These are phyloP conservation scores for Temnothorax rugatulus DNA, from an alignment of 2,888 invertebrate species.

Conservation along the genomic window DNA sequence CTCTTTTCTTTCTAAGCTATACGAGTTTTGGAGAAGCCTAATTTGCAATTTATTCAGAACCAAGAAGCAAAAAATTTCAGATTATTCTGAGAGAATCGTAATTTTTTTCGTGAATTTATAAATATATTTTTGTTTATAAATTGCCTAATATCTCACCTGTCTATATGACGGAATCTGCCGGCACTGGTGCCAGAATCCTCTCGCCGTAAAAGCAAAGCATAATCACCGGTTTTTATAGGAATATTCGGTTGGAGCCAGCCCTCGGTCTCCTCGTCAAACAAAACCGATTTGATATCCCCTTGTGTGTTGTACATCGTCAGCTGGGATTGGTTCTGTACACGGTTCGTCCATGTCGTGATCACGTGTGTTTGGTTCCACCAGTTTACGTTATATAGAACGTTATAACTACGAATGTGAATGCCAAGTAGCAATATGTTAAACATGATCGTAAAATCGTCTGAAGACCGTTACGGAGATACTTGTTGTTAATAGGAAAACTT, in stretches of 20 bases:
- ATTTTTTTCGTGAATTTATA: background rate
- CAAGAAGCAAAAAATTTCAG: background rate
- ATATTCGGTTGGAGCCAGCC: constrained; percentile 91
- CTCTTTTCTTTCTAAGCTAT: background rate
- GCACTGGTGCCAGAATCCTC: constrained; percentile 77
- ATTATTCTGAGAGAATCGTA: background rate
- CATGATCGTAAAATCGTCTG: background rate
- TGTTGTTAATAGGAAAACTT: constrained; percentile 62
- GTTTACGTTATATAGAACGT: constrained; percentile 90
- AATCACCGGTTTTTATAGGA: constrained; percentile 87
- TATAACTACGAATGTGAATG: constrained; percentile 86
- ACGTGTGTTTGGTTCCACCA: constrained; percentile 92
- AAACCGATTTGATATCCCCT: constrained; percentile 80
- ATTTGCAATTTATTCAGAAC: background rate
- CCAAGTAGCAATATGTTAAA: constrained; percentile 10
- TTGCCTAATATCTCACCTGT: constrained; percentile 57
- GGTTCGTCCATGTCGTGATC: constrained; percentile 93
- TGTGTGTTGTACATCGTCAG: constrained; percentile 88
- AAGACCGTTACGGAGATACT: background rate
- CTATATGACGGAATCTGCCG: constrained; percentile 83
- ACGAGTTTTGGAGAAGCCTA: background rate
- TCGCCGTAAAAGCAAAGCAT: constrained; percentile 84
- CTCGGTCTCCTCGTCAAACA: constrained; percentile 87
- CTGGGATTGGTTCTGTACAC: constrained; percentile 92
- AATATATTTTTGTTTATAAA: background rate